These are phyloP conservation scores for Anolis carolinensis DNA, from an alignment of 2,113 vertebrate species.

Conservation along the genomic window DNA sequence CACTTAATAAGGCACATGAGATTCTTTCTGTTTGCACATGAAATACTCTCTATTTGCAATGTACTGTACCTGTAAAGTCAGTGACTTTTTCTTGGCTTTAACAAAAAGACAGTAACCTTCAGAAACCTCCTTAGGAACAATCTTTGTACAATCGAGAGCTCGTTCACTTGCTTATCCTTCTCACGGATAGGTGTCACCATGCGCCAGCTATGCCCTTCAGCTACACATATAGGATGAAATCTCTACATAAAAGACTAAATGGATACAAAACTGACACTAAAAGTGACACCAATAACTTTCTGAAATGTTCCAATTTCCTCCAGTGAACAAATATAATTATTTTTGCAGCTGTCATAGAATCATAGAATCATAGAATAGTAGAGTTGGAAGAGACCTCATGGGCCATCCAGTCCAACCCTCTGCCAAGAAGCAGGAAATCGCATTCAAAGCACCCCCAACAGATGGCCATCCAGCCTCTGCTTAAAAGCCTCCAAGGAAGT, in stretches of 20 bases:
- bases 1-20: slow-evolving; percentile 14
- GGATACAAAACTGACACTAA: background rate
- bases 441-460: too few species aligned
- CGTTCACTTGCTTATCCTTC: background rate
- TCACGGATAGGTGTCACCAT: background rate
- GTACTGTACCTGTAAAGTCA: background rate
- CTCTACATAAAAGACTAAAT: background rate
- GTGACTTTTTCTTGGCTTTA: background rate
- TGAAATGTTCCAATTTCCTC: background rate
- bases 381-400: too few species aligned
- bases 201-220: background rate
- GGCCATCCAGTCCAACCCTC: too few species aligned
- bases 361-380: too few species aligned
- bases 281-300: background rate
- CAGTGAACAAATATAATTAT: background rate
- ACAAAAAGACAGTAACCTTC: background rate
- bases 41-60: slow-evolving; percentile 1
- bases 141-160: background rate
- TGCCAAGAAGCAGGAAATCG: too few species aligned
- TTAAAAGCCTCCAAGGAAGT: too few species aligned
- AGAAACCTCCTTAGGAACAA: background rate
- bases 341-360: background rate
- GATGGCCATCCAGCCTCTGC: too few species aligned
- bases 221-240: background rate
- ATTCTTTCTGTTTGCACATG: background rate